Evolutionary conservation across 2,888 invertebrate species (phyloP), one percentile per base, ranked within the genome.

Genomic region (Chymomyza fuscimana): DNA sequence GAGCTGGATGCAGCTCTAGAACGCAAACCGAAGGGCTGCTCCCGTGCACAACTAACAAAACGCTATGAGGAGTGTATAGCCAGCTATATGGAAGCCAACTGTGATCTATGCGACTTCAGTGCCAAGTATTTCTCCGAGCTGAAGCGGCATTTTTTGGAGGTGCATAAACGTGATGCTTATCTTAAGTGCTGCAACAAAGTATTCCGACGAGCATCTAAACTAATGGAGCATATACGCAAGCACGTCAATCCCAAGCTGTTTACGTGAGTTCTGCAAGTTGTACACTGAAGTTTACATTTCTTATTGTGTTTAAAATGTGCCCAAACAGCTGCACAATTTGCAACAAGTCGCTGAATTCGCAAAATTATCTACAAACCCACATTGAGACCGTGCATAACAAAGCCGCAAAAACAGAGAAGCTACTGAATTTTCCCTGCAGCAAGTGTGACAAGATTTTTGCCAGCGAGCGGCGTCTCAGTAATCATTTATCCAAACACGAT

Each of bases 161-260:
- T 77, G 19, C 90, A 90, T 25, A 81, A 90, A 46, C 78, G 82
- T 40, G 81, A 85, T n/a, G 85, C 85, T 25, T 90, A 89, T 70
- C 77, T 89, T 6, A 88, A 88, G 62, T 90, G 90, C 69, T 90
- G 90, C 73, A 85, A 86, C 62, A 88, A 80, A 61, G 72, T 81
- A 15, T 89, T 88, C 65, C 80, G 72, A 15, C 86, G 87, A 56
- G 86, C 87, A 19, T 79, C 80, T 64, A 81, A 84, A 50, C 81
- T 90, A 0, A 87, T 82, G 72, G 89, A 90, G 36, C 90, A 90
- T 74, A 80, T 90, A 54, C 82, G 89, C 68, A 89, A 86, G 74
- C 90, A 90, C 69, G 80, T 88, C 60, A 86, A 90, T 77, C 90
- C 90, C 25, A 87, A 86, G 61, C 80, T 84, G 61, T 90, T 89